Evolutionary conservation across 2,888 invertebrate species (phyloP), one percentile per base, ranked within the genome.

Genomic region (Pseudanteris insignis): DNA sequence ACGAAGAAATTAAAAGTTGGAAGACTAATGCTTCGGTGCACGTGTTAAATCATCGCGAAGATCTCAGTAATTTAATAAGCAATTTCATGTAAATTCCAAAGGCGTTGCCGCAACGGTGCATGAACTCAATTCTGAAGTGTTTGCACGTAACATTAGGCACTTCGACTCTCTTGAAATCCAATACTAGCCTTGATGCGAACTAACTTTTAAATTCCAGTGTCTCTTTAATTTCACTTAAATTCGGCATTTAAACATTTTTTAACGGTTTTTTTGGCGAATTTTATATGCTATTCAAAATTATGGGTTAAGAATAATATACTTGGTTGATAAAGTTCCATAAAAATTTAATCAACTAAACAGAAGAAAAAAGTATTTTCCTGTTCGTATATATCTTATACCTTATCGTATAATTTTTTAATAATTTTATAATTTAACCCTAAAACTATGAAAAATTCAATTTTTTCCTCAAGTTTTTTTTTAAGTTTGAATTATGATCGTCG

Each of bases 11-110:
- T 73, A 74, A 73, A 75, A 70, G 68, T 68, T 62, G 64, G 69
- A 75, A 75, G 74, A 75, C 73, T 75, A 76, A 75, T 76, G 75
- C 75, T 70, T 66, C 63, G 58, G 60, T 65, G 68, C 69, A 67
- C 58, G 57, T 74, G 70, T 73, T 76, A 75, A 76, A 76, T 76
- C 76, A 75, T 75, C 68, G 66, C 64, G 71, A 72, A 77, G 76
- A 76, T 74, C 71, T 76, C 71, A 70, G 73, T 73, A 70, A 76
- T 77, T 76, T 77, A 77, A 76, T 77, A 77, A 76, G 77, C 77
- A 77, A 77, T 77, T 77, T 77, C 74, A 77, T 77, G 77, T 73
- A 77, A 76, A 77, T 77, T 74, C 65, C 59, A 46, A 37, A 68
- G 67, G 68, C 69, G 67, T 72, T 69, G 66, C 64, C 66, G 69